Evolutionary conservation across 2,113 vertebrate genomes (phyloP).

Genomic region (Tonatia bakeri): DNA sequence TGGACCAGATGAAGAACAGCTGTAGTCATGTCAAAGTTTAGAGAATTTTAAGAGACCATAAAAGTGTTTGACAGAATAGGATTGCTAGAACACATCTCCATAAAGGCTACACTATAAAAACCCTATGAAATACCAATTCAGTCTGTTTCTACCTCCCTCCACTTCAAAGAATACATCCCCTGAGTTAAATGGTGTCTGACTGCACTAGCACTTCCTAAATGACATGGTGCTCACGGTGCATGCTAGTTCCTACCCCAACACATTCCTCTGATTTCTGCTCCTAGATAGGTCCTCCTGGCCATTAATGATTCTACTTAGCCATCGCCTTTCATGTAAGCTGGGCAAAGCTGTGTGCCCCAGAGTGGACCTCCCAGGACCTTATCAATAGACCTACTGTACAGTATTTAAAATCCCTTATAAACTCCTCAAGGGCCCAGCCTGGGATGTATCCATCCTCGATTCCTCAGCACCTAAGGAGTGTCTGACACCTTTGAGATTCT

Average conservation of each 20-base stretch:
- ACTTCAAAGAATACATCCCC: not conserved
- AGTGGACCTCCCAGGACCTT: not conserved
- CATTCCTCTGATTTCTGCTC: not conserved
- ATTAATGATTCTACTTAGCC: not conserved
- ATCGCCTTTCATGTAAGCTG: not conserved
- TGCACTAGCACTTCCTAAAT: not conserved
- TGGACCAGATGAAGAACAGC: not conserved
- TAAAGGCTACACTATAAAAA: not conserved
- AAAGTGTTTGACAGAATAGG: not conserved
- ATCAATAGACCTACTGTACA: too few relatives aligned
- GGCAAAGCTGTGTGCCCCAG: not conserved
- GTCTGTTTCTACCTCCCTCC: not conserved
- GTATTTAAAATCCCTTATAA: not conserved
- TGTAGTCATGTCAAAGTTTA: not conserved
- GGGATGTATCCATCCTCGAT: not conserved
- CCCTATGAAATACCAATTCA: not conserved
- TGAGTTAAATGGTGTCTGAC: not conserved
- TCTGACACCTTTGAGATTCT: not conserved
- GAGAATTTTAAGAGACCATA: not conserved
- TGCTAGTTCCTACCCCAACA: not conserved
- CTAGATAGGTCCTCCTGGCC: not conserved
- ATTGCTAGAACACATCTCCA: not conserved
- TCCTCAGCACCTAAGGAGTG: not conserved
- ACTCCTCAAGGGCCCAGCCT: not conserved
- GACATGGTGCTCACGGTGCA: accelerated